Base-by-base conservation (phyloP, 1,140 invertebrate genomes). In the Meteorus sp. region DNA sequence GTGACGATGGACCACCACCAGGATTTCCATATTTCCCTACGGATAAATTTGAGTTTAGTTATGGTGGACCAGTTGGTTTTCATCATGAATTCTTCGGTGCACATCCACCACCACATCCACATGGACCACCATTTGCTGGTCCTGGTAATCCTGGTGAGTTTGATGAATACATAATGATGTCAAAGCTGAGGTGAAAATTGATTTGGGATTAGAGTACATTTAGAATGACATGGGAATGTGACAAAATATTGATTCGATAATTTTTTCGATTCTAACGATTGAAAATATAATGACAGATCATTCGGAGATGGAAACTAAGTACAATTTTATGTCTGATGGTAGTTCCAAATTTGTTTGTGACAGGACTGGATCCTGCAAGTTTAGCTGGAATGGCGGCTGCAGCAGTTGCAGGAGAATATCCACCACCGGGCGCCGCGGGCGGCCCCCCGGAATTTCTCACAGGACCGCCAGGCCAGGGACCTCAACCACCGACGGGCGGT, bases 41-140 rank as follows among this genome's bases (percentile, higher is more conserved):
- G 61, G 91, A 93, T 74, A 93, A 94, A 79, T 94, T 93, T 82
- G 91, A 94, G 69, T 94, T 94, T 78, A 88, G 90, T 9, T 93
- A 94, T 78, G 92, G 89, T 19, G 88, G 88, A 56, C 90, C 89
- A 48, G 90, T 90, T 54, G 89, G 90, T 68, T 92, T 93, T 81
- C 90, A 90, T 66, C 92, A 92, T 79, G 92, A 95, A 69, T 95
- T 94, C 81, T 95, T 94, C 51, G 86, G 86, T 29, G 88, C 87
- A 53, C 86, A 88, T 78, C 73, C 74, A 41, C 74, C 76, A 20
- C 79, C 83, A 64, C 89, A 90, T 71, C 86, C 90, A 2, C 89
- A 88, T 39, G 89, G 88, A 37, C 84, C 88, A 17, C 86, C 88
- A 17, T 91, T 90, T 67, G 86, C 84, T 62, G 86, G 86, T 74